Base-by-base conservation (phyloP, 2,888 invertebrate genomes). In the Iselma pallidipennis region DNA sequence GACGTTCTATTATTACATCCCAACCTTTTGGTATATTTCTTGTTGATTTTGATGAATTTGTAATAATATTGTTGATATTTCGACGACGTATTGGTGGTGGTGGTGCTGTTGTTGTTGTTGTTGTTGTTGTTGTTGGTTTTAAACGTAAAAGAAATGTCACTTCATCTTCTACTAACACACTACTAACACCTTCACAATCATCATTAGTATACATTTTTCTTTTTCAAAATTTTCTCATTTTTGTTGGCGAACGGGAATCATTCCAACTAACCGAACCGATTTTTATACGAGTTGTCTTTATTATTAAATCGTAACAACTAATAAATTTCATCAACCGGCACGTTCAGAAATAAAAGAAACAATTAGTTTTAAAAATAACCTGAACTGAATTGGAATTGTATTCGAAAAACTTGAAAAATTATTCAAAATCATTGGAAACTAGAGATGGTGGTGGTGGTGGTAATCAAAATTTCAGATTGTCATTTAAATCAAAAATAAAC, bases 81-180 rank as follows among this genome's bases (percentile, higher is more conserved):
- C 73, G 71, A 10, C 78, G 74, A 14, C 79, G 71, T 21, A 69
- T 65, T 2, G 80, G 80, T 1, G 80, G 80, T 23, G 80, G 77
- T 14, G 80, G 79, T 3, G 81, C 71, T n/a, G n/a, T n/a, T n/a
- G n/a, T n/a, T n/a, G n/a, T n/a, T 21, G 69, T 65, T 2, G 80
- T 79, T 1, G 80, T 80, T 23, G 80, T 78, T 14, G 80, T 79
- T 3, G 81, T 71, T 14, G 81, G 81, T 58, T 77, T 78, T 53
- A 81, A 68, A 31, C 80, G 75, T 49, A 82, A 62, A 26, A 81
- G 68, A 67, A 82, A 81, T 7, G 80, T 79, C 26, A 82, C 79
- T 69, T 80, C 81, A 59, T 81, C 80, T 59, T 79, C 78, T 28
- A 59, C n/a, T n/a, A n/a, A n/a, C n/a, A n/a, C n/a, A n/a, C n/a